phyloP scores from a whole-genome alignment of 2,797 vertebrate species.

The Clarias fuscus region DNA sequence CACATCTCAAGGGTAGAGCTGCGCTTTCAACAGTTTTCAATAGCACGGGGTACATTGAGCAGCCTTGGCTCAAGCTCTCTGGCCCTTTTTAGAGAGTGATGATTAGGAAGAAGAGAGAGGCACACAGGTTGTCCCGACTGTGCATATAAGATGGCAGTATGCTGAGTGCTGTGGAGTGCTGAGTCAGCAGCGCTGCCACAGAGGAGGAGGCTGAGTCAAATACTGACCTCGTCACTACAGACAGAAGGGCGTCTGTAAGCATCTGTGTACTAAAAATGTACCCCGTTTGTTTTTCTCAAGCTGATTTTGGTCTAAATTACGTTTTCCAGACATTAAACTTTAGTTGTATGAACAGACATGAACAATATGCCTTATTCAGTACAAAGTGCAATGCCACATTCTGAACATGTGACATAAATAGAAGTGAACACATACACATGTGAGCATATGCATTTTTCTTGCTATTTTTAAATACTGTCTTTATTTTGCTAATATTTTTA shows the following conservation, averaged over 20 bases:
- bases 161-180: not conserved
- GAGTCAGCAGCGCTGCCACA: conserved; percentile 1
- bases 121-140: conserved; percentile 18
- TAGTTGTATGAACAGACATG: not conserved
- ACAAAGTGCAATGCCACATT: not conserved
- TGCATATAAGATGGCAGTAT: not conserved
- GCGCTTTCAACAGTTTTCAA: conserved; percentile 42
- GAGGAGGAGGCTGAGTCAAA: not conserved
- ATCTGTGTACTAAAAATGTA: not conserved
- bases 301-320: not conserved
- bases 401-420: not conserved
- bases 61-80: conserved; percentile 13
- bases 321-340: not conserved
- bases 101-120: conserved; percentile 2
- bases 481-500: not conserved
- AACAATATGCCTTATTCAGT: not conserved
- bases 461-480: not conserved
- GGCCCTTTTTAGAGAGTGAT: conserved; percentile 8
- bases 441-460: not conserved
- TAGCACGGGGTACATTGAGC: not conserved
- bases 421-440: not conserved
- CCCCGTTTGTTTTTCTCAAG: not conserved
- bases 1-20: conserved; percentile 35
- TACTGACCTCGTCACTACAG: not conserved
- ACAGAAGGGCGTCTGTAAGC: not conserved